These are phyloP conservation scores for Lepidocyrtinus sp. DNA, from an alignment of 2,888 invertebrate genomes.

Conservation along the genomic window DNA sequence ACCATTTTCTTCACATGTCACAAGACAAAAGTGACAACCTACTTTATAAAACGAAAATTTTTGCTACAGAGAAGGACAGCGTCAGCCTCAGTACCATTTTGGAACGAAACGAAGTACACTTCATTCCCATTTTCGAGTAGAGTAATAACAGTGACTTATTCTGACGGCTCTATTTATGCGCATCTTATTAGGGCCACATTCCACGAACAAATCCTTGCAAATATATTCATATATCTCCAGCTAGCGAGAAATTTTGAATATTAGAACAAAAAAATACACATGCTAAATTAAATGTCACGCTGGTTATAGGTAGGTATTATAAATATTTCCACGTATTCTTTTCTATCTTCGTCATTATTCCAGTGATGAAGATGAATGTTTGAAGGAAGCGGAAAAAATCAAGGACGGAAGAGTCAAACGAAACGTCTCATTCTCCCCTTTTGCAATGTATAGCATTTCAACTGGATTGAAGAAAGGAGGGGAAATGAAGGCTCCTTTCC, in stretches of 20 bases:
- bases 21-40: neutral
- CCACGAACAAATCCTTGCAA: neutral
- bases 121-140: neutral
- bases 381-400: conserved; percentile 49
- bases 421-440: conserved; percentile 5
- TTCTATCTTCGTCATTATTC: conserved; percentile 1
- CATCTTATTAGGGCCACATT: neutral
- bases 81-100: neutral
- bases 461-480: conserved; percentile 3
- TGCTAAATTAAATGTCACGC: neutral
- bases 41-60: neutral
- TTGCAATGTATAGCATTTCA: neutral
- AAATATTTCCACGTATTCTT: neutral
- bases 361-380: conserved; percentile 40
- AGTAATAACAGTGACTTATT: neutral
- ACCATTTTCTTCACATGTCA: neutral
- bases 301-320: neutral
- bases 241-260: neutral
- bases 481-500: conserved; percentile 51
- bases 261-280: neutral
- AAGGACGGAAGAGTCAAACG: conserved; percentile 48
- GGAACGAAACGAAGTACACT: neutral
- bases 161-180: neutral
- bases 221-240: neutral
- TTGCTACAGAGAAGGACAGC: neutral